phyloP scores from a whole-genome alignment of 2,797 vertebrate genomes.

The Alauda arvensis region DNA sequence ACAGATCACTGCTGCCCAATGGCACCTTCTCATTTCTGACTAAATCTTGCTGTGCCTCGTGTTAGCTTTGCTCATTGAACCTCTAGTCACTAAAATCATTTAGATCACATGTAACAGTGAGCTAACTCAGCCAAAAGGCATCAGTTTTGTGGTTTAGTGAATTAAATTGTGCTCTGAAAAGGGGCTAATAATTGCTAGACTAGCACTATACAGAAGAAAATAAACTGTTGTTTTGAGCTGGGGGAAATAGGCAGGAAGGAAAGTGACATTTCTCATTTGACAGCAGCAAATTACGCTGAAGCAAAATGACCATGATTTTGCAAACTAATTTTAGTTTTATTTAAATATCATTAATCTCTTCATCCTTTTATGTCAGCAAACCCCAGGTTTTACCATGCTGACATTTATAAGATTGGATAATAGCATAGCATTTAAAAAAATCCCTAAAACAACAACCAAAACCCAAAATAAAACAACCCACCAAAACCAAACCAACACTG shows the following conservation, averaged over 20 bases:
- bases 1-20: background rate
- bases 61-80: background rate
- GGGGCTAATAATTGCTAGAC: background rate
- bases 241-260: background rate
- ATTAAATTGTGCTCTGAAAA: background rate
- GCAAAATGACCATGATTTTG: background rate
- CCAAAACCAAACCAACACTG: background rate
- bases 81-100: accelerated
- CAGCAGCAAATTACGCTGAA: background rate
- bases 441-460: background rate
- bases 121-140: background rate
- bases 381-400: background rate
- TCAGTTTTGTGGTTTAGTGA: background rate
- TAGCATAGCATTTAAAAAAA: background rate
- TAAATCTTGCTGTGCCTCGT: background rate
- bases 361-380: background rate
- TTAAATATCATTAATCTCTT: background rate
- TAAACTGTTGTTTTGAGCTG: background rate
- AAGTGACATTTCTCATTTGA: background rate
- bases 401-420: background rate
- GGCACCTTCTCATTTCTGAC: background rate
- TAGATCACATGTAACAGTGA: background rate
- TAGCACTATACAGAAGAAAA: background rate
- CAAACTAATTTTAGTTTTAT: background rate
- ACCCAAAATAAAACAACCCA: background rate